Conservation (phyloP, 2,113 vertebrate species). For the Tetraodon nigroviridis region DNA sequence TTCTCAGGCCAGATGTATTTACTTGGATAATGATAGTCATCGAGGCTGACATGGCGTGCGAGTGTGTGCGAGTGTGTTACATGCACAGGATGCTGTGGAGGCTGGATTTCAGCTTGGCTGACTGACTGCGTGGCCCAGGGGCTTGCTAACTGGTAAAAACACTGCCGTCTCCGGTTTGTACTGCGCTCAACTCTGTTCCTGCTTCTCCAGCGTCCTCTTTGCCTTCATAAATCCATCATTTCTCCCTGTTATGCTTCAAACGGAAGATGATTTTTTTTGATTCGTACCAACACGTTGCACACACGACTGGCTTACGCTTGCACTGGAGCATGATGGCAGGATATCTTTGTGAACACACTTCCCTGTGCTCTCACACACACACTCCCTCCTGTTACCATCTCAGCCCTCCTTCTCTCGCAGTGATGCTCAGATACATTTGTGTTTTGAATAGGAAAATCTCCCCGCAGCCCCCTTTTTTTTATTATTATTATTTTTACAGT, state of each 20-base stretch:
- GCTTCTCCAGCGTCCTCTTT: slow-evolving; percentile 29
- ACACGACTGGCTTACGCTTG: slow-evolving; percentile 80
- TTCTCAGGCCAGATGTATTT: slow-evolving; percentile 71
- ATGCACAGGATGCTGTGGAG: slow-evolving; percentile 23
- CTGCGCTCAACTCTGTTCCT: neutral
- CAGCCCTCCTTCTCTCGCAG: slow-evolving; percentile 39
- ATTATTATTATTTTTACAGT: no score
- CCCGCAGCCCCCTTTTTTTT: slow-evolving; percentile 38
- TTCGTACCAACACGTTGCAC: slow-evolving; percentile 85
- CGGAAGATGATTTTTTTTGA: slow-evolving; percentile 88
- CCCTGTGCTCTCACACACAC: slow-evolving; percentile 30
- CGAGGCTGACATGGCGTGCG: slow-evolving; percentile 47
- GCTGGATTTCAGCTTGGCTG: slow-evolving; percentile 48
- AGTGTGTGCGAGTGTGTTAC: slow-evolving; percentile 40
- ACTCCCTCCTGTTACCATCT: slow-evolving; percentile 26
- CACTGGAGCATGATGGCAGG: slow-evolving; percentile 65
- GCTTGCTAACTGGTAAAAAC: slow-evolving; percentile 24
- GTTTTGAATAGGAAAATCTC: slow-evolving; percentile 72
- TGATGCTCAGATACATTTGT: slow-evolving; percentile 34
- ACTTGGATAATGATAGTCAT: slow-evolving; percentile 74
- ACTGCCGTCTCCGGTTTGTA: slow-evolving; percentile 6
- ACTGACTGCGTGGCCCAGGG: slow-evolving; percentile 28
- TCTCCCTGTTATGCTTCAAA: slow-evolving; percentile 71
- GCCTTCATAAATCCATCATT: slow-evolving; percentile 38
- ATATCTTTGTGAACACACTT: slow-evolving; percentile 6